Evolutionary conservation across 2,888 invertebrate species (phyloP), one percentile per base, ranked within the genome.

Genomic region (Phalera bucephala): DNA sequence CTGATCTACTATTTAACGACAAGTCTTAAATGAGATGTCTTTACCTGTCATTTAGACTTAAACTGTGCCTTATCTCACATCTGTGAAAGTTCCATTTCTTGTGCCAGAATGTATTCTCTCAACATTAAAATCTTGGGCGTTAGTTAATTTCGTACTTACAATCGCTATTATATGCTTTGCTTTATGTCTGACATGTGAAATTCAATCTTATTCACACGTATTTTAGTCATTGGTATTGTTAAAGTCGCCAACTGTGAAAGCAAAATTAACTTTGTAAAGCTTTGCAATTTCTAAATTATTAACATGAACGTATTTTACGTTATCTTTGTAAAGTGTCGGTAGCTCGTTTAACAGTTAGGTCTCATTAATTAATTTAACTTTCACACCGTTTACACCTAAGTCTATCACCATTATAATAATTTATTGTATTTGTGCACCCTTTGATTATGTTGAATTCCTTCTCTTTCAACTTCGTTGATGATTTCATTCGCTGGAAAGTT

Each of bases 281-380:
- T 45, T n/a, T n/a, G 37, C 34, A 41, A 46, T 44, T 44, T 44
- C 45, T 61, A 45, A 51, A 53, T 48, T 54, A 60, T 46, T 31
- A 43, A 46, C 45, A 42, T 32, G 38, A 40, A 47, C 44, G 47
- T 51, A 53, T 52, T 55, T 41, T 45, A 43, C 51, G 45, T 54
- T 64, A 58, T 66, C 66, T 46, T 49, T 47, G 43, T 45, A 33
- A 45, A 48, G 47, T 52, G 57, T 55, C 52, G 47, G 52, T 54
- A 53, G 40, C 53, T 55, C 43, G 52, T 52, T 64, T 54, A 53
- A 54, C 54, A 54, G 52, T 63, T 55, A 48, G 52, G 56, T 62
- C 63, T 60, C 43, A 59, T 64, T 68, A 66, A 72, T 72, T 73
- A 73, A 68, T 69, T 64, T 52, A 40, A 61, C 72, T 74, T 73